Base-by-base conservation (phyloP, 2,888 invertebrate species). In the Acleris sparsana region DNA sequence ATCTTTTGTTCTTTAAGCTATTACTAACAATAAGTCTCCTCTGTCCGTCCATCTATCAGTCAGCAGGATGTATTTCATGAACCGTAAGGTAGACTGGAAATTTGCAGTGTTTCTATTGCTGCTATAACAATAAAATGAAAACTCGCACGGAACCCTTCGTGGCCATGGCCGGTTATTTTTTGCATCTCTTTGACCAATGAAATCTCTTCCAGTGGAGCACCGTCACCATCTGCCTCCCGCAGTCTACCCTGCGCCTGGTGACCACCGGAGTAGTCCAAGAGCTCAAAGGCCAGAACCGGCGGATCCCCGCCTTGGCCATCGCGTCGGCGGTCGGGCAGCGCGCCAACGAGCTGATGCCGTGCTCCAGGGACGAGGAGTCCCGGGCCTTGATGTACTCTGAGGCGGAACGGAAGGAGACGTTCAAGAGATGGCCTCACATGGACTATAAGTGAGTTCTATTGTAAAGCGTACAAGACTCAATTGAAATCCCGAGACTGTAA, bases 341-440 rank as follows among this genome's bases (percentile, higher is more conserved):
- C 60, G 94, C 97, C 55, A 96, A 96, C 67, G 96, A 96, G 87
- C 93, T 97, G 79, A 90, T 96, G 78, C 94, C 94, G 57, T 89
- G 89, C 79, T 90, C 92, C 43, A 86, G 94, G 7, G 92, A 92
- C 67, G 89, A 91, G 71, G 92, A 92, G 72, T 82, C 87, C 11
- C 77, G 92, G 72, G 88, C 90, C 1, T 89, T 95, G 67, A 98
- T 99, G 98, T 97, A 97, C 84, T 97, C 97, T 71, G 99, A 99
- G 88, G 97, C 97, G 0, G 97, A 97, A 69, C 93, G 99, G 53
- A 94, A 97, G 74, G 96, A 97, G 82, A 98, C 99, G 0, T 99
- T 99, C 88, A 95, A 96, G 72, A 95, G 97, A 80, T 99, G 98
- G 99, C 98, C 98, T 2, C 98, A 98, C 82, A 98, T 97, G 97